Percentiles rank a stretch among this genome's conserved stretches.
These are phyloP conservation scores for Oplegnathus fasciatus DNA, from an alignment of 2,113 vertebrate genomes.

Conservation along the genomic window DNA sequence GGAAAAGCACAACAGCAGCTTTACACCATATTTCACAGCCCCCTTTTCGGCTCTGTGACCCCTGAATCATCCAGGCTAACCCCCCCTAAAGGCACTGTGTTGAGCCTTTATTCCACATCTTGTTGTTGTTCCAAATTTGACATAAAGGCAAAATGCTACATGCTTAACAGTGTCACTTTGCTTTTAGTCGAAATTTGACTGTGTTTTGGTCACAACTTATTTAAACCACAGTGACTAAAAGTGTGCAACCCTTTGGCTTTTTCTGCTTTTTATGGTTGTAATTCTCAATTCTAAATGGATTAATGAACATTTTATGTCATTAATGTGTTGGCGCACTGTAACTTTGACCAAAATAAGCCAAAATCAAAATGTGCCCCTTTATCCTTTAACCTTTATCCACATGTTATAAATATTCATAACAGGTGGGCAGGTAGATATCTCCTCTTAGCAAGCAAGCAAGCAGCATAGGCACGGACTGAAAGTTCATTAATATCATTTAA, in stretches of 20 bases:
- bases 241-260: not conserved
- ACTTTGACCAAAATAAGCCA: slow-evolving; percentile 3
- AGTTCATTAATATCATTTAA: slow-evolving; percentile 75
- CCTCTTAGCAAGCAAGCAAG: slow-evolving; percentile 55
- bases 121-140: not conserved
- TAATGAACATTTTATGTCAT: not conserved
- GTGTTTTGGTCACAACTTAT: not conserved
- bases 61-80: not conserved
- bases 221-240: not conserved
- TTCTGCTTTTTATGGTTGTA: not conserved
- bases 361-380: slow-evolving; percentile 60
- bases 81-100: not conserved
- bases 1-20: slow-evolving; percentile 12
- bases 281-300: not conserved
- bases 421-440: slow-evolving; percentile 61
- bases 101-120: not conserved
- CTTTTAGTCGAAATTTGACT: not conserved
- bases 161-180: not conserved
- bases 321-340: not conserved
- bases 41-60: not conserved
- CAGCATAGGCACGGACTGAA: slow-evolving; percentile 48
- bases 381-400: slow-evolving; percentile 69
- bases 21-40: not conserved
- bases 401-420: slow-evolving; percentile 74
- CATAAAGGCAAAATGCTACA: not conserved